Evolutionary conservation across 2,888 invertebrate species (phyloP).

Genomic region (Suillia variegata): DNA sequence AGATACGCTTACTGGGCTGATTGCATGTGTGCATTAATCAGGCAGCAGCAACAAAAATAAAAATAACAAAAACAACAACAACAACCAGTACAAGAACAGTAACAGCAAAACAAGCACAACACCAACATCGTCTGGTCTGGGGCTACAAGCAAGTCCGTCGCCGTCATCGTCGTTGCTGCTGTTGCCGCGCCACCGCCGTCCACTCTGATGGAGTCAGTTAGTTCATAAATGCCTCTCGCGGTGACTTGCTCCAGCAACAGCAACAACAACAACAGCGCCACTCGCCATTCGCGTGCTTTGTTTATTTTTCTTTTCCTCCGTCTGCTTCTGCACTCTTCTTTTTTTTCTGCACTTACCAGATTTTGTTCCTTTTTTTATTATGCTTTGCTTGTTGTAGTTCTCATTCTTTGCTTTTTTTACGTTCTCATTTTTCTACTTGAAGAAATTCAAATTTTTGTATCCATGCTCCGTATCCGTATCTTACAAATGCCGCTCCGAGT

Average conservation of each 20-base stretch:
- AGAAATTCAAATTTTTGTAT: too few relatives aligned
- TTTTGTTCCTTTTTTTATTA: too few relatives aligned
- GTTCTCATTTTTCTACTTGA: too few relatives aligned
- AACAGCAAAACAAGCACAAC: background rate
- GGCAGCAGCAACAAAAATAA: conserved; percentile 1
- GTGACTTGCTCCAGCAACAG: background rate
- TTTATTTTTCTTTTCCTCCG: too few relatives aligned
- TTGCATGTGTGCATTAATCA: conserved; percentile 14
- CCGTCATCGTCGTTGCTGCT: background rate
- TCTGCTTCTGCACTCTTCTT: too few relatives aligned
- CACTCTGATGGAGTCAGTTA: too few relatives aligned
- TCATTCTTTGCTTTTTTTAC: too few relatives aligned
- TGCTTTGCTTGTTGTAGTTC: too few relatives aligned
- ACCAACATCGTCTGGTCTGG: background rate
- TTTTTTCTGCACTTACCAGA: too few relatives aligned
- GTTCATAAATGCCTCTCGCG: background rate
- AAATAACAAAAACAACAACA: background rate
- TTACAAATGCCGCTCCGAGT: too few relatives aligned
- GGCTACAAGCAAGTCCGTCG: background rate
- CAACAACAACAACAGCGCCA: background rate
- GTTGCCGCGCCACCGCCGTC: background rate
- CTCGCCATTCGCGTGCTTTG: too few relatives aligned
- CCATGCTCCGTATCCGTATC: too few relatives aligned
- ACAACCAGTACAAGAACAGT: background rate
- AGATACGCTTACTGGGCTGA: background rate